Conservation (phyloP, 2,797 vertebrate species). For the Trachops cirrhosus region DNA sequence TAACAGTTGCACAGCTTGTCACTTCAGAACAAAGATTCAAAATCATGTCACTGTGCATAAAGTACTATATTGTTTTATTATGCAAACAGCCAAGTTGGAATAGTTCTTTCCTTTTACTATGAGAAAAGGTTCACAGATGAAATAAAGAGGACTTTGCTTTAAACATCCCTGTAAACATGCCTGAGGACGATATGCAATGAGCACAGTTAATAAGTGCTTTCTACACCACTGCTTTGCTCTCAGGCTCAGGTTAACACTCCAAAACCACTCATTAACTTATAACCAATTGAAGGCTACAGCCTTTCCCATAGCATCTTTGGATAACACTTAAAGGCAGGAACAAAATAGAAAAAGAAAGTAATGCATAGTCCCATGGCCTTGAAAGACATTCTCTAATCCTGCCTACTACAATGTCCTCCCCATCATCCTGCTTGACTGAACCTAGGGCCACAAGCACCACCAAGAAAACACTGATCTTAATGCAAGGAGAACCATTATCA, state of each 20-base stretch:
- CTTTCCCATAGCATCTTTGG: not conserved
- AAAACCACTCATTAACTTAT: not conserved
- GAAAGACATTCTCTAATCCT: not conserved
- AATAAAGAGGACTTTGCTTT: not conserved
- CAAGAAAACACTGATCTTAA: not conserved
- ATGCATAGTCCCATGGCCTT: not conserved
- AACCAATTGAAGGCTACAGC: not conserved
- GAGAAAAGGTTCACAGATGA: not conserved
- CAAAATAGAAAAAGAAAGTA: not conserved
- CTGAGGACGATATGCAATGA: not conserved
- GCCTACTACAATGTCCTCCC: accelerated
- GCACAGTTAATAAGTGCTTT: not conserved
- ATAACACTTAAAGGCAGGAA: not conserved
- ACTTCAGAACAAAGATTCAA: not conserved
- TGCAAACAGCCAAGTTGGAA: not conserved
- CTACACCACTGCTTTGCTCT: not conserved
- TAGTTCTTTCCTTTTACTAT: not conserved
- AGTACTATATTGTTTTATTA: not conserved
- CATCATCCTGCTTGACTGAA: not conserved
- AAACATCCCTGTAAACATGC: not conserved
- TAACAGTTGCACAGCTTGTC: not conserved
- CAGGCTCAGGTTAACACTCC: not conserved
- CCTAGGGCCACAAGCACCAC: not conserved
- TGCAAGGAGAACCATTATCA: not conserved
- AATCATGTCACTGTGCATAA: not conserved